phyloP scores from a whole-genome alignment of 2,113 vertebrate genomes.

The Callionymus lyra region DNA sequence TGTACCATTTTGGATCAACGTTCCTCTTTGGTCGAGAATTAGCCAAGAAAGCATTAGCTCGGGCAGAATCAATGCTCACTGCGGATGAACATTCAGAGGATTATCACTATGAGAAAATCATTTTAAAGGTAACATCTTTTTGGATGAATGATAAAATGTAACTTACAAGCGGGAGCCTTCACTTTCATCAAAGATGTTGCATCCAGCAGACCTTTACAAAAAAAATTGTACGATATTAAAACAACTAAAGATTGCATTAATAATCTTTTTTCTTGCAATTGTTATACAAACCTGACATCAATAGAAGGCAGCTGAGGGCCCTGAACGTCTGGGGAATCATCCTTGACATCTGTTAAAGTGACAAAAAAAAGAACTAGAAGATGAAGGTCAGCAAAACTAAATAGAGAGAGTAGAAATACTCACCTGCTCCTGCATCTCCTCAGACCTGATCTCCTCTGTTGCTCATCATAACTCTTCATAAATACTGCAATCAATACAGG shows the following conservation, averaged over 20 bases:
- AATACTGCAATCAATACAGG: slow-evolving; percentile 26
- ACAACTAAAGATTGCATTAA: not conserved
- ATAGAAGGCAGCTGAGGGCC: slow-evolving; percentile 30
- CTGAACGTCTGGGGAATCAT: slow-evolving; percentile 25
- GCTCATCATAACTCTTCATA: slow-evolving; percentile 27
- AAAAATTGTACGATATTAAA: not conserved
- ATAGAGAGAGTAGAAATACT: not conserved
- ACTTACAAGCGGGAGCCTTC: slow-evolving; percentile 41
- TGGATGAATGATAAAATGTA: not conserved
- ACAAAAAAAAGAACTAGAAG: not conserved
- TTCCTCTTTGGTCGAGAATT: slow-evolving; percentile 46
- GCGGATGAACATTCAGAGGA: slow-evolving; percentile 1
- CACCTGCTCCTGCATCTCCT: slow-evolving; percentile 35
- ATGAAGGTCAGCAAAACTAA: not conserved
- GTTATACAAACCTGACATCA: slow-evolving; percentile 43
- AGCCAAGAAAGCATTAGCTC: slow-evolving; percentile 55
- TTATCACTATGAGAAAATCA: too few species aligned
- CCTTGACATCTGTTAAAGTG: slow-evolving; percentile 26
- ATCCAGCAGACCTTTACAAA: slow-evolving; percentile 36
- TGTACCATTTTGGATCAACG: slow-evolving; percentile 56
- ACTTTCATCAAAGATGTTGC: slow-evolving; percentile 49
- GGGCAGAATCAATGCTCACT: slow-evolving; percentile 36
- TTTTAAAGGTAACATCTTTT: too few species aligned
- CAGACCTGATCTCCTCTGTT: slow-evolving; percentile 16
- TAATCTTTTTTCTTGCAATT: not conserved